These are phyloP conservation scores for Dorcus hopei DNA, from an alignment of 2,888 invertebrate species.

Conservation along the genomic window DNA sequence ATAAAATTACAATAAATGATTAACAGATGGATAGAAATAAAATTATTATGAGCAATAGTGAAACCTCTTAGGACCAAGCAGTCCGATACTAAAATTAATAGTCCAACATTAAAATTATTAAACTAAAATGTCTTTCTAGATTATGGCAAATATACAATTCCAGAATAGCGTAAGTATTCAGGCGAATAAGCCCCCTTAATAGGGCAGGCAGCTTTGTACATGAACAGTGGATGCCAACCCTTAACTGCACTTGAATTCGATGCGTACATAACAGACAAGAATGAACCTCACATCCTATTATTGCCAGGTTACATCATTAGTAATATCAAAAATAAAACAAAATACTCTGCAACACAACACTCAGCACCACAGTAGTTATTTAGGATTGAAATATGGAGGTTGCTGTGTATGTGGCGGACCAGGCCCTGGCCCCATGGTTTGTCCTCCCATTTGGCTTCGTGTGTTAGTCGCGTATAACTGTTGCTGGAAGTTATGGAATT, in stretches of 20 bases:
- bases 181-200: slow-evolving; percentile 38
- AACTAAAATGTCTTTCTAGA: slow-evolving; percentile 41
- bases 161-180: slow-evolving; percentile 46
- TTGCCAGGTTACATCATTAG: slow-evolving; percentile 48
- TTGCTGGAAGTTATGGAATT: slow-evolving; percentile 94
- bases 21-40: slow-evolving; percentile 52
- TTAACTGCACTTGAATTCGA: slow-evolving; percentile 50
- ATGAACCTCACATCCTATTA: slow-evolving; percentile 45
- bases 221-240: slow-evolving; percentile 42
- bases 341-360: slow-evolving; percentile 44
- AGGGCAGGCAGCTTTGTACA: slow-evolving; percentile 47
- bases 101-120: slow-evolving; percentile 37
- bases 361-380: slow-evolving; percentile 48
- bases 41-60: slow-evolving; percentile 50
- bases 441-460: slow-evolving; percentile 57
- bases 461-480: slow-evolving; percentile 88
- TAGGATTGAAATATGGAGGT: slow-evolving; percentile 50
- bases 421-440: slow-evolving; percentile 49
- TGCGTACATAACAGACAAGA: slow-evolving; percentile 33
- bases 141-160: slow-evolving; percentile 51
- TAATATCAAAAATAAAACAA: slow-evolving; percentile 51
- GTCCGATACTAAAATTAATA: slow-evolving; percentile 33
- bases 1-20: slow-evolving; percentile 52
- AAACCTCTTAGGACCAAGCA: slow-evolving; percentile 46
- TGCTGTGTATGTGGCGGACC: slow-evolving; percentile 51